Conservation (phyloP, 2,797 vertebrate genomes). For the Phataginus tricuspis region DNA sequence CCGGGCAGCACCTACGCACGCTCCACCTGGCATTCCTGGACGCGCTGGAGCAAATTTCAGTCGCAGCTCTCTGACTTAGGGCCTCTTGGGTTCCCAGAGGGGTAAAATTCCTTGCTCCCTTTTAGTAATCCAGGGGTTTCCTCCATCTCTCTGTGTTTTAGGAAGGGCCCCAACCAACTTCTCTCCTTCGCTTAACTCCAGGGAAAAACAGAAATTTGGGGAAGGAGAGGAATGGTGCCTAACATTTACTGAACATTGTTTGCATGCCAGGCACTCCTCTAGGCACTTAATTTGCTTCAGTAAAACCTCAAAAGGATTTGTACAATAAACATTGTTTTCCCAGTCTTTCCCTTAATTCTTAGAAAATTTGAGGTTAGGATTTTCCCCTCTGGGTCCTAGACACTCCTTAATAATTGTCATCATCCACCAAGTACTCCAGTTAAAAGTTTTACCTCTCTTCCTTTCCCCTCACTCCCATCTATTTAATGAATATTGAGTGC, state of each 20-base stretch:
- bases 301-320: conserved; percentile 3
- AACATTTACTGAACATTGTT: neutral
- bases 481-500: neutral
- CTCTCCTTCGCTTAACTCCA: neutral
- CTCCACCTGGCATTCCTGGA: too few species aligned
- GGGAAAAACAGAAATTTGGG: neutral
- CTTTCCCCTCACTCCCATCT: neutral
- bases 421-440: neutral
- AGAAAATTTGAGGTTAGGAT: neutral
- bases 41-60: neutral
- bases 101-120: neutral
- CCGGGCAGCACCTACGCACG: accelerated
- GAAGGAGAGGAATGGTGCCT: neutral
- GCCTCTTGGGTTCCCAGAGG: neutral
- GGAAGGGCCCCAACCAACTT: neutral
- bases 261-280: neutral
- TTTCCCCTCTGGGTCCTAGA: neutral
- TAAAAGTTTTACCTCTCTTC: neutral
- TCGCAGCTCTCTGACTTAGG: neutral
- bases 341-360: neutral
- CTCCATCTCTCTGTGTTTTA: neutral
- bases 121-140: neutral
- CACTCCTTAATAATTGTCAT: neutral
- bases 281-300: neutral
- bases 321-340: neutral